Evolutionary conservation across 2,113 vertebrate genomes (phyloP).

Genomic region (Turnix velox): DNA sequence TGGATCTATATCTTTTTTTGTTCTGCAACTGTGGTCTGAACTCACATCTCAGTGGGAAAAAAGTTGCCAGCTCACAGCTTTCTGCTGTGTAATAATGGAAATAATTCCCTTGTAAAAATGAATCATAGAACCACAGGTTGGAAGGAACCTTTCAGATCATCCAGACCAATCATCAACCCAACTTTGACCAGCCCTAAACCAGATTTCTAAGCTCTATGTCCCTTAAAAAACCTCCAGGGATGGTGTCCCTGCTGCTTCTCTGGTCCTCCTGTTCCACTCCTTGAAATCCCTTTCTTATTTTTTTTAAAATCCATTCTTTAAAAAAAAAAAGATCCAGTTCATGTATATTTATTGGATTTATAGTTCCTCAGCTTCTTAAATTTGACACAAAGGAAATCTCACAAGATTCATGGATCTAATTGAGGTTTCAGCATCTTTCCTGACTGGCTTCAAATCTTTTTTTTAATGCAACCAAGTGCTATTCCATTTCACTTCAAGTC

Average conservation of each 20-base stretch:
- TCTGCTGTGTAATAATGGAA: background rate
- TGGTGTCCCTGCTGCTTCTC: too few relatives aligned
- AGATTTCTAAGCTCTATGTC: too few relatives aligned
- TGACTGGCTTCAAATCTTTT: background rate
- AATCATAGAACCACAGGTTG: too few relatives aligned
- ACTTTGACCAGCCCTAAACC: too few relatives aligned
- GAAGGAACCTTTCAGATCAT: too few relatives aligned
- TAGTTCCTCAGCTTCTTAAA: background rate
- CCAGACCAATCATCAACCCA: too few relatives aligned
- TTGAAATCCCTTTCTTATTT: too few relatives aligned
- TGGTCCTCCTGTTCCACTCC: too few relatives aligned
- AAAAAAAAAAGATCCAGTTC: background rate
- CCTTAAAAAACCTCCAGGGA: too few relatives aligned
- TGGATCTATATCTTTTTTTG: background rate
- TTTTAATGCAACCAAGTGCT: background rate
- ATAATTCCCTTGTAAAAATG: background rate
- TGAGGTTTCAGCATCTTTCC: background rate
- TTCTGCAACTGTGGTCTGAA: background rate
- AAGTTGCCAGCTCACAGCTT: background rate
- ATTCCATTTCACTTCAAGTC: background rate
- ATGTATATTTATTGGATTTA: background rate
- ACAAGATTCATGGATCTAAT: background rate
- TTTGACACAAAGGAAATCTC: background rate
- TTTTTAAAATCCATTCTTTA: too few relatives aligned
- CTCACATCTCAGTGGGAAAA: background rate